Percentiles rank a stretch among this genome's conserved stretches.
Conservation (phyloP, 2,113 vertebrate genomes). For the Erinaceus europaeus region DNA sequence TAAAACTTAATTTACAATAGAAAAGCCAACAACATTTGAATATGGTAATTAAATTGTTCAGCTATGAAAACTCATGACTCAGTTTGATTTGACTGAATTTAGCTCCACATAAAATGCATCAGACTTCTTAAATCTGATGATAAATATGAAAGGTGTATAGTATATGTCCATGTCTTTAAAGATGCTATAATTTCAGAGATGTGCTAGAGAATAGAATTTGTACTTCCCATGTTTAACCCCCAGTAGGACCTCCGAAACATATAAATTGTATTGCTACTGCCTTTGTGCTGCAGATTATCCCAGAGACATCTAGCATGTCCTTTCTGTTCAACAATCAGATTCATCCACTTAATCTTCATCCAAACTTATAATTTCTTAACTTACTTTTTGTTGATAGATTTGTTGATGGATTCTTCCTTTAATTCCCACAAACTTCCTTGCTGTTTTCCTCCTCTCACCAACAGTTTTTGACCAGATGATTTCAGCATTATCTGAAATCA, state of each 20-base stretch:
- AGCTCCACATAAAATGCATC: neutral
- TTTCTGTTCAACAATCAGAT: neutral
- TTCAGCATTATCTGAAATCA: neutral
- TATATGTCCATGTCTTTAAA: neutral
- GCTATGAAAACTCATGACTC: neutral
- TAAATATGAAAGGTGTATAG: neutral
- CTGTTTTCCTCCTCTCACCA: neutral
- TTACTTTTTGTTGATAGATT: neutral
- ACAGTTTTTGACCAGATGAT: neutral
- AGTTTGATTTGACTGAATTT: neutral
- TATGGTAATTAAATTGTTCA: neutral
- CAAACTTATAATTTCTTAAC: neutral
- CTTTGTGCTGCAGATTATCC: no score
- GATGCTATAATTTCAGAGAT: neutral
- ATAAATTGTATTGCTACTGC: no score
- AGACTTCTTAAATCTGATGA: neutral
- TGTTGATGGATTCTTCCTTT: neutral
- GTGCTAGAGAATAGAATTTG: no score
- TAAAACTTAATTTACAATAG: neutral
- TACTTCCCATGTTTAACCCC: no score
- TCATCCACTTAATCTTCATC: neutral
- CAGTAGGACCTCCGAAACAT: no score
- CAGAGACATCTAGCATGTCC: neutral
- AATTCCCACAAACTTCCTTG: neutral
- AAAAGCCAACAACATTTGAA: neutral